Base-by-base conservation (phyloP, 2,888 invertebrate genomes). In the Troilus luridus region DNA sequence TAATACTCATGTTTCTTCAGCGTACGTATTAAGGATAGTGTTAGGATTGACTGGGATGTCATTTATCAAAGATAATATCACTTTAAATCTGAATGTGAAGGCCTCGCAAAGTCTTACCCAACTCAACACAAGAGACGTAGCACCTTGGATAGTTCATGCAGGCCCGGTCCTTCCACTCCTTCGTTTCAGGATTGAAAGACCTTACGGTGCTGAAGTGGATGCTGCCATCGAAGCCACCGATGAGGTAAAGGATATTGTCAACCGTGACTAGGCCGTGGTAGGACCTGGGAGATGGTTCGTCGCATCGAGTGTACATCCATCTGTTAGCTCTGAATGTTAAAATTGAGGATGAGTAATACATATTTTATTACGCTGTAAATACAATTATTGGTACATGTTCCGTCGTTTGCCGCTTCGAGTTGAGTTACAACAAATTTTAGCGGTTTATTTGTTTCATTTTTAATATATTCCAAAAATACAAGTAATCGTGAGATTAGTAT, bases 201-300 rank as follows among this genome's bases (percentile, higher is more conserved):
- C 97, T 96, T 62, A 97, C 96, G 2, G 97, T 97, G 93, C 96
- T 96, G 93, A 97, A 96, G 93, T 97, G 96, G 92, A 97, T 96
- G 91, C 95, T 95, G 21, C 98, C 97, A 93, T 98, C 97, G 94
- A 96, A 98, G 1, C 98, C 98, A 9, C 98, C 98, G 92, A 98
- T 96, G 94, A 97, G 96, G 94, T 96, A 97, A 93, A 98, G 96
- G 89, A 96, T 94, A 93, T 96, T 95, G 94, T 96, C 96, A 93
- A 98, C 94, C 60, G 96, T 94, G 94, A 97, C 96, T n/a, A 97
- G 94, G 0, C 97, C 97, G 93, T 98, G 97, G 94, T 97, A 97
- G 0, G 97, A 97, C 85, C 97, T 95, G 2, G 96, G 96, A 0
- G 96, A 95, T 0, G 95, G 94, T 93, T 97, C 97, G 93, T 96